A percentile compares a stretch with the other conserved stretches of the same genome.
phyloP scores from a whole-genome alignment of 2,888 invertebrate genomes.

The Linnaemya vulpina region DNA sequence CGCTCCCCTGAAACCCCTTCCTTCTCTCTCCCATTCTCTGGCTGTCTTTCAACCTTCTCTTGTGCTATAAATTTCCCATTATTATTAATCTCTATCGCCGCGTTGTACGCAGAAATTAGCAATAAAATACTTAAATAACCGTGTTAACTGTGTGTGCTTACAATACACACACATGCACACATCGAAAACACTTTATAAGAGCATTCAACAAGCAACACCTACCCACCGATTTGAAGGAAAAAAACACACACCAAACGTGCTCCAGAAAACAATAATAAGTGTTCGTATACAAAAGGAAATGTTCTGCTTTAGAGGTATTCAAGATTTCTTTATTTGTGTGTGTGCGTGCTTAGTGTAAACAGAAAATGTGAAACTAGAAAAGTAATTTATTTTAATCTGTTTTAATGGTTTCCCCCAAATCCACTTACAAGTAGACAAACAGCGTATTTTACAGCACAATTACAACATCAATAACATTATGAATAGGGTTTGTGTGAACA shows the following conservation, averaged over 20 bases:
- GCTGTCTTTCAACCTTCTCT: neutral
- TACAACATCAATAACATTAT: constrained; percentile 12
- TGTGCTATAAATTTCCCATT: constrained; percentile 20
- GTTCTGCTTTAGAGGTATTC: neutral
- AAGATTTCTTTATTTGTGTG: neutral
- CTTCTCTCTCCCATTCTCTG: neutral
- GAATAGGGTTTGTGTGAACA: constrained; percentile 7
- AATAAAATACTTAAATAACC: constrained; percentile 45
- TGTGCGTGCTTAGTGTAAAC: neutral
- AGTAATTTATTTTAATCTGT: constrained; percentile 58
- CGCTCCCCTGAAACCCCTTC: neutral
- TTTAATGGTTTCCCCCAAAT: constrained; percentile 36
- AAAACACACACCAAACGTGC: neutral
- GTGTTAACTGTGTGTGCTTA: constrained; percentile 47
- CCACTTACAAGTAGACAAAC: neutral
- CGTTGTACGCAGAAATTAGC: constrained; percentile 31
- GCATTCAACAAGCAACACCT: constrained; percentile 24
- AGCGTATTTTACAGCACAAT: constrained; percentile 11
- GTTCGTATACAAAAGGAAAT: constrained; percentile 2
- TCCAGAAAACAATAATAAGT: constrained; percentile 3
- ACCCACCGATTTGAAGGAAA: neutral
- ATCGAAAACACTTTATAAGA: constrained; percentile 23
- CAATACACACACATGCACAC: no score
- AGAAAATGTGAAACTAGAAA: constrained; percentile 33
- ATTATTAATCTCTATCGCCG: constrained; percentile 34